Evolutionary conservation across 2,888 invertebrate genomes (phyloP).

Genomic region (Neria commutata): DNA sequence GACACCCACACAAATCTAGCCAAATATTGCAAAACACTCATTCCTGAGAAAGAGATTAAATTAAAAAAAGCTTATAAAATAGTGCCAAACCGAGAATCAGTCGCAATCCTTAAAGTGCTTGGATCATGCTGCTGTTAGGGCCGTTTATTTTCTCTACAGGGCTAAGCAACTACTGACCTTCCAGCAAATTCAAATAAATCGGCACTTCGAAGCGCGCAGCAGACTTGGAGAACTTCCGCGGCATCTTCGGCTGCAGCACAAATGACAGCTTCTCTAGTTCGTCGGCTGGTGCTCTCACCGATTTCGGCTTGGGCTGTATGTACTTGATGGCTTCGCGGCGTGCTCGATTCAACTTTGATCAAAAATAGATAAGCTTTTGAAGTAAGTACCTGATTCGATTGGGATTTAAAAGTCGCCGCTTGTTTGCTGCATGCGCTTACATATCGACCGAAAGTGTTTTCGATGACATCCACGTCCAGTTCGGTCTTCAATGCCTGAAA

Average conservation of each 20-base stretch:
- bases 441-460: constrained; percentile 60
- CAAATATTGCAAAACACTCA: constrained; percentile 75
- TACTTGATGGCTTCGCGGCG: constrained; percentile 58
- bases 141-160: constrained; percentile 2
- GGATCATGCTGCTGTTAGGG: not conserved
- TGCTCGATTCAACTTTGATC: constrained; percentile 54
- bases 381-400: not conserved
- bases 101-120: too few species aligned
- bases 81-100: too few species aligned
- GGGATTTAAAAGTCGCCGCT: not conserved
- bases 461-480: constrained; percentile 56
- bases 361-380: not conserved
- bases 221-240: constrained; percentile 76
- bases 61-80: not conserved
- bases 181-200: constrained; percentile 67
- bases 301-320: constrained; percentile 42
- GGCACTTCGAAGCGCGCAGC: constrained; percentile 79
- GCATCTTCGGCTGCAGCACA: constrained; percentile 64
- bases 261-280: constrained; percentile 41
- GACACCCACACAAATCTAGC: constrained; percentile 71
- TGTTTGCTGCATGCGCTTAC: constrained; percentile 36
- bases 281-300: constrained; percentile 31
- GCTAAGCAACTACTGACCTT: constrained; percentile 52
- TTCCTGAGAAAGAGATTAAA: constrained; percentile 61
- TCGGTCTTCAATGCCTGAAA: constrained; percentile 58